Evolutionary conservation across 2,113 vertebrate genomes (phyloP), one percentile per base, ranked within the genome.

Genomic region (Trematomus loennbergii): DNA sequence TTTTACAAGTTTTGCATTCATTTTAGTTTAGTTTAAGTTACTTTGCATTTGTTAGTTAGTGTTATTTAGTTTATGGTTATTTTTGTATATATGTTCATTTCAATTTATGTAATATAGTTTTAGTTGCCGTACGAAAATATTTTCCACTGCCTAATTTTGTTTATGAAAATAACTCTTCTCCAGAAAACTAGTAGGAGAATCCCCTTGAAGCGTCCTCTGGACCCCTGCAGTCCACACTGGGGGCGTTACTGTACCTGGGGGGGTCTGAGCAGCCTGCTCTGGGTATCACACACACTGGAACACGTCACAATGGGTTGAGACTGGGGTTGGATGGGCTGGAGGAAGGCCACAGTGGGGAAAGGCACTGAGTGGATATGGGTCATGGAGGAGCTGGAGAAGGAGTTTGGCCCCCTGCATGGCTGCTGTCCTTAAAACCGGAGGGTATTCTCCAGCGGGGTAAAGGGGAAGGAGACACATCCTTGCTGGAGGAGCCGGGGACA

Each of bases 331-430:
- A 87, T 58, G 78, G 93, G 91, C 79, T 92, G 93, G 69, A 93
- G 90, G 87, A 89, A 93, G 90, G 92, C 91, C 93, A 93, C 92
- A 85, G 89, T 84, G 64, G 91, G 92, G 75, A 92, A 93, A 93
- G 93, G 92, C 90, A 91, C 92, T 85, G 92, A 89, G 52, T 86
- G 90, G 86, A 91, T 67, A 57, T 72, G 93, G 89, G 91, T 81
- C 95, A 97, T 91, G 85, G 94, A 83, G 0, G 95, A 95, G 91
- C 96, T 95, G 0, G 96, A 97, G 4, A 92, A 76, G 33, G 96
- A 96, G 86, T 93, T 88, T 85, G 88, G 92, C 92, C 81, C 93
- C 87, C 89, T 0, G 10, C 62, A 84, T 83, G 94, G 94, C 61
- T 80, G 85, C 69, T 46, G 72, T 90, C 87, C 87, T 83, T 88